These are phyloP conservation scores for Stenodera caucasica DNA, from an alignment of 2,888 invertebrate genomes.

Conservation along the genomic window DNA sequence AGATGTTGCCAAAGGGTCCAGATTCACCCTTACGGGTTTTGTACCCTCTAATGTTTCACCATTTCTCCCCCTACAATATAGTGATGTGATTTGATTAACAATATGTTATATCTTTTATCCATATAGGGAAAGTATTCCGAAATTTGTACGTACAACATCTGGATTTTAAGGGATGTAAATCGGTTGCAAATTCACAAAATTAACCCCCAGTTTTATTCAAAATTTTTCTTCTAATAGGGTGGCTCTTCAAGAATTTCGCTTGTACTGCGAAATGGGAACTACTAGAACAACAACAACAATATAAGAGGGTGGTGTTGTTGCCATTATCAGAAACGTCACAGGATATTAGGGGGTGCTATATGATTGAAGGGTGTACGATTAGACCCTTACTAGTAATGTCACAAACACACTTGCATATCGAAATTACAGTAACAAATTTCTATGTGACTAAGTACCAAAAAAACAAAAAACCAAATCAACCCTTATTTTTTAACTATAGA, in stretches of 20 bases:
- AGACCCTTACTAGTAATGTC: conserved; percentile 32
- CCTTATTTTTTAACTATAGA: too few species aligned
- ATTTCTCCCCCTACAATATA: conserved; percentile 41
- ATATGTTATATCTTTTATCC: too few species aligned
- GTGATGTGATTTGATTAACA: conserved; percentile 52
- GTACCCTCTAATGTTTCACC: conserved; percentile 16
- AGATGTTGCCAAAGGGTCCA: conserved; percentile 18
- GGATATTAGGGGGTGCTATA: conserved; percentile 58
- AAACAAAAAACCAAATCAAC: too few species aligned
- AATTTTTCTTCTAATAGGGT: neutral
- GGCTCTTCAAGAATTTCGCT: too few species aligned
- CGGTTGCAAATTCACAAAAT: too few species aligned
- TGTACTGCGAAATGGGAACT: too few species aligned
- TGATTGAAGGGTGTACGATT: conserved; percentile 52
- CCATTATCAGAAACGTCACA: conserved; percentile 56
- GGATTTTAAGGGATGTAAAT: neutral
- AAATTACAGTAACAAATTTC: too few species aligned
- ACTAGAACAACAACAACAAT: too few species aligned
- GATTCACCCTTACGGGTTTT: conserved; percentile 31
- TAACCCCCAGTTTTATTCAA: neutral
- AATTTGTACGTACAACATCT: neutral
- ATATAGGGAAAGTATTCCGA: too few species aligned
- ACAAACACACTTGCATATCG: neutral
- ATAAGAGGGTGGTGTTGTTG: conserved; percentile 53
- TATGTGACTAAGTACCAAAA: too few species aligned